These are phyloP conservation scores for Drosophila eohydei DNA, from an alignment of 2,888 invertebrate species.

Conservation along the genomic window DNA sequence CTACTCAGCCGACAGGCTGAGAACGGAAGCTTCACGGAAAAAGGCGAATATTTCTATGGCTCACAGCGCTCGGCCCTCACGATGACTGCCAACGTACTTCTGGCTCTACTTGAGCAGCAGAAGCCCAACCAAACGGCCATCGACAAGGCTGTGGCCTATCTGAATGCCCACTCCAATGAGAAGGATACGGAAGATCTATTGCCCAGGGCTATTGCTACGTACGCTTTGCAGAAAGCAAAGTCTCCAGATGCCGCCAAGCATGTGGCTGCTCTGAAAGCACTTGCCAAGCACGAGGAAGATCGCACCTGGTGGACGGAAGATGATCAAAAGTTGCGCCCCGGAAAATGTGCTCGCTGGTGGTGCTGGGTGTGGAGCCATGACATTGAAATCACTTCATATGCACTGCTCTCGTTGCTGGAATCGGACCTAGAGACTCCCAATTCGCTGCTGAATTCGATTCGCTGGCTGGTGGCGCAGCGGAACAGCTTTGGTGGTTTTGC, in stretches of 20 bases:
- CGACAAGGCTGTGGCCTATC: conserved; percentile 91
- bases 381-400: conserved; percentile 81
- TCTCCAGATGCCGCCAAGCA: conserved; percentile 88
- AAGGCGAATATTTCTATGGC: conserved; percentile 89
- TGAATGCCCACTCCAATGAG: conserved; percentile 87
- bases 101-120: conserved; percentile 89
- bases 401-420: conserved; percentile 79
- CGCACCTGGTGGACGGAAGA: conserved; percentile 93
- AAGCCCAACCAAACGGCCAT: conserved; percentile 86
- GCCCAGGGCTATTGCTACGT: conserved; percentile 90
- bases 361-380: conserved; percentile 84
- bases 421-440: conserved; percentile 68
- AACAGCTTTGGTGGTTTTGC: conserved; percentile 90
- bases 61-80: conserved; percentile 89
- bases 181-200: conserved; percentile 89
- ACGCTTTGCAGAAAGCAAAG: conserved; percentile 91
- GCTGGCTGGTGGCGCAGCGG: conserved; percentile 91
- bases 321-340: conserved; percentile 81
- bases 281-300: conserved; percentile 87
- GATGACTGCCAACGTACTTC: conserved; percentile 91
- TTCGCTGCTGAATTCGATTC: conserved; percentile 86
- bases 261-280: conserved; percentile 85
- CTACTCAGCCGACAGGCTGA: conserved; percentile 88
- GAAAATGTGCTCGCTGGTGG: conserved; percentile 74
- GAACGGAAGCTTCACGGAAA: conserved; percentile 92